Evolutionary conservation across 2,797 vertebrate species (phyloP).

Genomic region (Liasis olivaceus): DNA sequence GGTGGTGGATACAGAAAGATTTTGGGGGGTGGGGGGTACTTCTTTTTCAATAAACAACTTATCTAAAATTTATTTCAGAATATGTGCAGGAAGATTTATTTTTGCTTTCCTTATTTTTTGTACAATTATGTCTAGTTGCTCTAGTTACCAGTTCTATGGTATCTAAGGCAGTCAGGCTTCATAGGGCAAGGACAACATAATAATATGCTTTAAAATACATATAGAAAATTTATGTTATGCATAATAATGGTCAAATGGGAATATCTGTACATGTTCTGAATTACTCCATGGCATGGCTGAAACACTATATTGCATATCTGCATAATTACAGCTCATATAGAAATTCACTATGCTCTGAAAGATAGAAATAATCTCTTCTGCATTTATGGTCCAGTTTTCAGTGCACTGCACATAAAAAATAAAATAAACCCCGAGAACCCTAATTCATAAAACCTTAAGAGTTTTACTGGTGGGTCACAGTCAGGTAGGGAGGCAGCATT

Average conservation of each 20-base stretch:
- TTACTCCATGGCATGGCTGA: neutral
- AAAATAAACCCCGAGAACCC: neutral
- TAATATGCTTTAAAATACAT: conserved; percentile 31
- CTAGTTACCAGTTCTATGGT: conserved; percentile 57
- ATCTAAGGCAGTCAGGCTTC: conserved; percentile 62
- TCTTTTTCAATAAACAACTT: conserved; percentile 30
- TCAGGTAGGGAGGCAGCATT: neutral
- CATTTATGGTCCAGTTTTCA: neutral
- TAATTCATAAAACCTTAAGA: neutral
- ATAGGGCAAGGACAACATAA: conserved; percentile 39
- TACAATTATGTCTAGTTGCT: conserved; percentile 56
- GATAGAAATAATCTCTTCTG: neutral
- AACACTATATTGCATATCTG: neutral
- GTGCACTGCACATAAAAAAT: neutral
- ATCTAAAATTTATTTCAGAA: conserved; percentile 44
- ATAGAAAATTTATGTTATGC: conserved; percentile 1
- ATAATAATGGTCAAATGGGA: conserved; percentile 15
- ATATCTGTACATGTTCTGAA: conserved; percentile 2
- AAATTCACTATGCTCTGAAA: neutral
- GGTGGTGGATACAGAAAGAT: neutral
- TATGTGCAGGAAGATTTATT: conserved; percentile 53
- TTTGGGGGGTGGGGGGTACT: neutral
- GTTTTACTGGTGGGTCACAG: neutral
- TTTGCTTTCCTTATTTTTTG: conserved; percentile 53
- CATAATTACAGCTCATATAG: neutral